Conservation (phyloP, 2,113 vertebrate species). For the Poicephalus meyeri region DNA sequence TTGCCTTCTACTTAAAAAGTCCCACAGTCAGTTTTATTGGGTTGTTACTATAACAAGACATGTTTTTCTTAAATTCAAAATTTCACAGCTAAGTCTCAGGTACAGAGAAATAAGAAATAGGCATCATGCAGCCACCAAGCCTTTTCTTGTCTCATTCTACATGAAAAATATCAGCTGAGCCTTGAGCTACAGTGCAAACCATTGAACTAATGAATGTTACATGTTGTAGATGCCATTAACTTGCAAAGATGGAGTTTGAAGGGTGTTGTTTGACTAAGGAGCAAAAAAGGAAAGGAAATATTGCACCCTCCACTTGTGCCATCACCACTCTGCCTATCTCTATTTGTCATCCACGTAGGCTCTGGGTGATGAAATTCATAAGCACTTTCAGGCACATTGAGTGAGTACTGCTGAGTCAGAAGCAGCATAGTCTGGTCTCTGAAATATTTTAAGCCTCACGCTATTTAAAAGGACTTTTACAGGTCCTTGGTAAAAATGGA, state of each 20-base stretch:
- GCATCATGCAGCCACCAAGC: background rate
- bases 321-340: background rate
- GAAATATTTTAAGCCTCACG: background rate
- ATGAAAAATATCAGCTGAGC: background rate
- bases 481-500: background rate
- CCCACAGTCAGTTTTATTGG: background rate
- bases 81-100: background rate
- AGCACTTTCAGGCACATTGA: background rate
- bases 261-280: background rate
- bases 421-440: background rate
- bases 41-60: background rate
- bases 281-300: background rate
- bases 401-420: conserved; percentile 18
- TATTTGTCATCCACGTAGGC: background rate
- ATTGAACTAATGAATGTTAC: background rate
- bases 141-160: conserved; percentile 1
- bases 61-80: background rate
- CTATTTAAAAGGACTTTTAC: background rate
- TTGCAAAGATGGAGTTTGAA: background rate
- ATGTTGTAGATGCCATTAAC: background rate
- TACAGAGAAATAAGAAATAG: background rate
- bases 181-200: background rate
- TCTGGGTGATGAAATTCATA: background rate
- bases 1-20: background rate
- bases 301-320: background rate